Base-by-base conservation (phyloP, 2,888 invertebrate species). In the Meta bourneti region DNA sequence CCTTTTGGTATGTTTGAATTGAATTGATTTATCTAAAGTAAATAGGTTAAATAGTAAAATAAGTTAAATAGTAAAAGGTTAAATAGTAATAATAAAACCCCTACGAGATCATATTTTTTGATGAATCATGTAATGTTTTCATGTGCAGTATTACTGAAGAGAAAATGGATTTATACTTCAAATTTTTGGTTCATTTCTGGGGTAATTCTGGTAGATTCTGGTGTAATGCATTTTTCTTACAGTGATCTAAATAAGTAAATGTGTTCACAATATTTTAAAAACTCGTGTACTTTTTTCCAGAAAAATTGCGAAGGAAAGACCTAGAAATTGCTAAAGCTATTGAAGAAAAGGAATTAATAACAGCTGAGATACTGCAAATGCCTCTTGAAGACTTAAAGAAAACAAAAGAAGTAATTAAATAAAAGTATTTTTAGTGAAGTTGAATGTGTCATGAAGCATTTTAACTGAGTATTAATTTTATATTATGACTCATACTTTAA, bases 281-380 rank as follows among this genome's bases (percentile, higher is more conserved):
- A 34, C 1, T 34, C 4, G 34, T 34, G 34, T 34, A 4, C 4
- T 71, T 82, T 85, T 93, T 95, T 95, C 79, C 95, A 97, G 97
- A 97, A 95, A 96, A 96, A 95, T 95, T 97, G 93, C 96, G 97
- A 93, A 96, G 97, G 93, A 96, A 97, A 94, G 97, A 97, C 94
- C 96, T 96, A 94, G 95, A 96, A 93, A 96, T 97, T 93, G 96
- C 96, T 93, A 96, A 96, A 94, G 96, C 97, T 78, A 94, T 97
- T 93, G 95, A 96, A 90, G 97, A 97, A 94, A 97, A 97, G 94
- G 97, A 97, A 94, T 96, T 96, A 93, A 95, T 97, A 93, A 96
- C 97, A 93, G 97, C 97, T 93, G 97, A 97, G 94, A 96, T 97
- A 94, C 96, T 97, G 94, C 96, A 97, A 95, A 96, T 97, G 94